Evolutionary conservation across 2,113 vertebrate species (phyloP), one percentile per base, ranked within the genome.

Genomic region (Capricornis sumatraensis): DNA sequence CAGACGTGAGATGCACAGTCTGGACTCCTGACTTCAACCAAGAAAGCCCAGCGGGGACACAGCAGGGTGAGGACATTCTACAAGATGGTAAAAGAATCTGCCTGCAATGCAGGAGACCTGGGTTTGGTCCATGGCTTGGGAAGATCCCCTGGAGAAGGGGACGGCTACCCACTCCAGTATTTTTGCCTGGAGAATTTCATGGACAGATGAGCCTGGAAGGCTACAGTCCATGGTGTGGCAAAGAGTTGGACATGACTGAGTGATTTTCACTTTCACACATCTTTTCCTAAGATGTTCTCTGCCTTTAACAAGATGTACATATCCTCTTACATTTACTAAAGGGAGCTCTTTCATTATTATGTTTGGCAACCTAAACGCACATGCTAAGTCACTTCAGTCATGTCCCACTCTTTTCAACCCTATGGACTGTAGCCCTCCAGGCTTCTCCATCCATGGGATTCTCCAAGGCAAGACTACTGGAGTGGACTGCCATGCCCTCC

Each of bases 361-460:
- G 9, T 43, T 89, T 89, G 89, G 58, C 11, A 90, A 81, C n/a
- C 36, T 16, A 43, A 52, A 15, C 0, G 1, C 1, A 25, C 23
- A 74, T 7, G 36, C 23, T 43, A 43, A 43, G 71, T 76, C 23
- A 0, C 40, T 14, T 76, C 71, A 74, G 36, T 43, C 36, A 43
- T 13, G 10, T 40, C 21, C 1, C 0, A 74, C 71, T 43, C 21
- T 74, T 74, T 74, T 21, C 2, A 13, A 74, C 6, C 2, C 71
- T 74, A 14, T 43, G 36, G 36, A 74, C 11, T 25, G 11, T 25
- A 74, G 23, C 71, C 71, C 71, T 74, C 71, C 71, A 74, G 71
- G 36, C 11, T 13, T 23, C 21, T 74, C 71, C 36, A 25, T 74
- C 71, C 21, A 74, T 4, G 36, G 36, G 36, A 74, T 74, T 43